A percentile compares a stretch with the other conserved stretches of the same genome.
Conservation (phyloP, 2,888 invertebrate genomes). For the Mythimna loreyi region DNA sequence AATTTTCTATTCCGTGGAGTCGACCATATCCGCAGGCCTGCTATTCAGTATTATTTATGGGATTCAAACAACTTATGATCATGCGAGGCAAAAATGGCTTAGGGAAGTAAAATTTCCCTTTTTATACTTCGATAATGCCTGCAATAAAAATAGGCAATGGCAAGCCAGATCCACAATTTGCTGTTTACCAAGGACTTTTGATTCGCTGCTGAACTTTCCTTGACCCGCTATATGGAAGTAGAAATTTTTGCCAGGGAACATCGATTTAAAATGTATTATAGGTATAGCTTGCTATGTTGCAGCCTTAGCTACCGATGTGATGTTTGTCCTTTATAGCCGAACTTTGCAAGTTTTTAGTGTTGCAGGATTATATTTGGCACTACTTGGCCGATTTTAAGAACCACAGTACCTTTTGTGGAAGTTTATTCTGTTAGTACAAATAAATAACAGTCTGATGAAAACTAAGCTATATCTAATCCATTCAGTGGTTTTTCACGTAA, state of each 20-base stretch:
- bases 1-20: neutral
- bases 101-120: constrained; percentile 22
- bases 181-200: constrained; percentile 67
- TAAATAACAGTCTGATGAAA: no score
- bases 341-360: neutral
- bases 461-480: no score
- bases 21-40: constrained; percentile 10
- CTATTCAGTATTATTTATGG: neutral
- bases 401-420: neutral
- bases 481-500: no score
- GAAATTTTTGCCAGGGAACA: constrained; percentile 6
- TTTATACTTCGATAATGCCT: constrained; percentile 18
- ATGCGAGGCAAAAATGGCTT: constrained; percentile 35
- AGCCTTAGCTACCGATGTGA: neutral
- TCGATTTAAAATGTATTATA: constrained; percentile 25
- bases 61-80: constrained; percentile 26
- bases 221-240: constrained; percentile 62
- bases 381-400: neutral
- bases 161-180: constrained; percentile 61
- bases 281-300: neutral
- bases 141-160: constrained; percentile 36
- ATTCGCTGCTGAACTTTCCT: constrained; percentile 64
- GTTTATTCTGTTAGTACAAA: neutral
- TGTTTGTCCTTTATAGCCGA: neutral
- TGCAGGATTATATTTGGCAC: neutral